Base-by-base conservation (phyloP, 2,888 invertebrate genomes). In the Thera obeliscata region DNA sequence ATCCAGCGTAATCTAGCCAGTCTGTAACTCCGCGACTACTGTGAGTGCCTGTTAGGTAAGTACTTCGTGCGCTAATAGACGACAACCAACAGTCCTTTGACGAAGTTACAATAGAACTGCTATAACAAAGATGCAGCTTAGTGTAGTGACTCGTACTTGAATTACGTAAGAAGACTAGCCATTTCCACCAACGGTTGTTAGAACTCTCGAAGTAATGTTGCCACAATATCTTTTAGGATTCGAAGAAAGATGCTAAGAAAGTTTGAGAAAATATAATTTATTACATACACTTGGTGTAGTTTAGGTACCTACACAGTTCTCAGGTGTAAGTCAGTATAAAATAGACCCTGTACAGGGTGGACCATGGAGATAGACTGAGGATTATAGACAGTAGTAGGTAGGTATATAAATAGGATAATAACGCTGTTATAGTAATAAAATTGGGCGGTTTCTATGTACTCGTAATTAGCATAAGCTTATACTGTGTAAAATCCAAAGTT, bases 41-140 rank as follows among this genome's bases (percentile, higher is more conserved):
- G 52, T 50, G 2, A 22, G 50, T 60, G 33, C 43, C 43, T 46
- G 43, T 46, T 9, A 43, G 43, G 43, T 43, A 46, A 9, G 43
- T 46, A 46, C 22, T 52, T 46, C 36, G n/a, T 52, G 22, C 46
- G 56, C 50, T 66, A 56, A 66, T 56, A 66, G 50, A 52, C 56
- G 36, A 52, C 22, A 46, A 61, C 43, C 52, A 52, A 57, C 43
- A 55, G 65, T 69, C 62, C 56, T 69, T 68, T 68, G 59, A 62
- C 12, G 33, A 68, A 68, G 61, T 65, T 69, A 69, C 65, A 69
- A 59, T 65, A 49, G 65, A n/a, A 33, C 36, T 36, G 60, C 48
- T 80, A 82, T 85, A 83, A 82, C 84, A 85, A 81, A 90, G 92
- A 93, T 88, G 89, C 83, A 82, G 76, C 3, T 8, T 83, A 90